Evolutionary conservation across 2,113 vertebrate genomes (phyloP).

Genomic region (Aleadryas rufinucha): DNA sequence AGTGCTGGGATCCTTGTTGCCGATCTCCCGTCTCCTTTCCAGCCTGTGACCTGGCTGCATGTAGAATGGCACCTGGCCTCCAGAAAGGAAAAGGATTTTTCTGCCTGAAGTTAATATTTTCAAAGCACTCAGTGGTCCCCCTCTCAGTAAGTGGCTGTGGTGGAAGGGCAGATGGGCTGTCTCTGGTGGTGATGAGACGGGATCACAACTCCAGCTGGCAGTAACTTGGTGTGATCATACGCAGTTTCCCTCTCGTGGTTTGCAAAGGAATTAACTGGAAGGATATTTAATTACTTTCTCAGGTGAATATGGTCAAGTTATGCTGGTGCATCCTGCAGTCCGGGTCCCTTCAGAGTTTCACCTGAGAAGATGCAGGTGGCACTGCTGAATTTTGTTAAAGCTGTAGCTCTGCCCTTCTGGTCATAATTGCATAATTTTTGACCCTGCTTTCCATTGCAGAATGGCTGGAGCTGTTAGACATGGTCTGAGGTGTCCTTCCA

Average conservation of each 20-base stretch:
- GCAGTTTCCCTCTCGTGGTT: constrained; percentile 45
- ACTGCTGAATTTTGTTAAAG: neutral
- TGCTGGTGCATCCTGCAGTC: neutral
- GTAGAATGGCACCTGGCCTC: neutral
- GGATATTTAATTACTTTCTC: neutral
- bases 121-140: neutral
- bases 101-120: neutral
- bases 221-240: neutral
- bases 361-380: neutral
- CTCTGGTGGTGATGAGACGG: neutral
- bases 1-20: neutral
- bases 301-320: neutral
- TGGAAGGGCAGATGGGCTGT: neutral
- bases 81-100: neutral
- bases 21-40: neutral
- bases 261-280: constrained; percentile 29
- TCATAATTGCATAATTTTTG: neutral
- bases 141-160: neutral
- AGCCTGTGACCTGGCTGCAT: fast-evolving
- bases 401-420: neutral
- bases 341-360: neutral
- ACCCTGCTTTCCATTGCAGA: neutral
- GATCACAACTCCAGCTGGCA: neutral
- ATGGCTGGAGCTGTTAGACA: neutral
- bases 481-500: neutral